Evolutionary conservation across 2,113 vertebrate species (phyloP).

Genomic region (Illadopsis cleaveri): DNA sequence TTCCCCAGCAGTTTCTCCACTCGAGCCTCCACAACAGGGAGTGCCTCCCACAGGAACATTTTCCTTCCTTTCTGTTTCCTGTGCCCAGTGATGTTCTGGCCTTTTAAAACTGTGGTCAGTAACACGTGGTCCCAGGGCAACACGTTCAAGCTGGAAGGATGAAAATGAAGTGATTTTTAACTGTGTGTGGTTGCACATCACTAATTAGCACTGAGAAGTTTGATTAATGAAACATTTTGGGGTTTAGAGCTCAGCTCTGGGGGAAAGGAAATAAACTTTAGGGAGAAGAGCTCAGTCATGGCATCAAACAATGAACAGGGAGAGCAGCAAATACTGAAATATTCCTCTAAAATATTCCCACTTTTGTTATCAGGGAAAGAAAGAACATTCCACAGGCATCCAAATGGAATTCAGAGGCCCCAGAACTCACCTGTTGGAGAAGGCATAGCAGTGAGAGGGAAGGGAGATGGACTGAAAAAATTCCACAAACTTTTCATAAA

Average conservation of each 20-base stretch:
- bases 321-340: background rate
- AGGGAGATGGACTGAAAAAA: slow-evolving; percentile 74
- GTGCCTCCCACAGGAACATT: slow-evolving; percentile 67
- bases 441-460: slow-evolving; percentile 61
- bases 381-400: background rate
- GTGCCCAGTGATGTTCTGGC: slow-evolving; percentile 79
- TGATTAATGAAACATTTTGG: background rate
- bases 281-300: background rate
- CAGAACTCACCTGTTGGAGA: slow-evolving; percentile 69
- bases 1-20: slow-evolving; percentile 68
- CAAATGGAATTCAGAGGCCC: background rate
- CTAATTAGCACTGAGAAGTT: rapidly evolving
- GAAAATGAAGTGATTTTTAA: background rate
- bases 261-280: too few relatives aligned
- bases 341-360: background rate
- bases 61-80: slow-evolving; percentile 74
- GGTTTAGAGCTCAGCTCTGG: background rate
- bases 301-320: background rate
- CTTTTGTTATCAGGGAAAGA: background rate
- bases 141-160: slow-evolving; percentile 70
- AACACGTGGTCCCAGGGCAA: slow-evolving; percentile 79
- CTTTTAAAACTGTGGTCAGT: slow-evolving; percentile 80
- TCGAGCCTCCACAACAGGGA: slow-evolving; percentile 74
- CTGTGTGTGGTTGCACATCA: rapidly evolving
- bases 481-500: slow-evolving; percentile 72